Evolutionary conservation across 2,113 vertebrate species (phyloP).

Genomic region (Archocentrus centrarchus): DNA sequence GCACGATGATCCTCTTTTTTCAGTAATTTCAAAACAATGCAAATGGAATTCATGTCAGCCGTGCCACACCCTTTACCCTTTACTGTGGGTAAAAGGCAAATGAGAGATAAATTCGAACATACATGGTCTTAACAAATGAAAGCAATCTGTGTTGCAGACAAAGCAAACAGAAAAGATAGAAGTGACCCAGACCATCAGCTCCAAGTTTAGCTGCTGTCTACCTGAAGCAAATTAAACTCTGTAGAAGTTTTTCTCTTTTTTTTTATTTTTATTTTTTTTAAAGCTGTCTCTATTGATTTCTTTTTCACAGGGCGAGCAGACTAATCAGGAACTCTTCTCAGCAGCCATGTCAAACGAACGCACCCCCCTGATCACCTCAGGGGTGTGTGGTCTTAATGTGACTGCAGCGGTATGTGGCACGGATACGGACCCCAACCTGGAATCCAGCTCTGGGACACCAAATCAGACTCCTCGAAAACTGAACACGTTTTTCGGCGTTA

Average conservation of each 20-base stretch:
- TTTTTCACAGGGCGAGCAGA: conserved; percentile 18
- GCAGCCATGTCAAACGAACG: conserved; percentile 86
- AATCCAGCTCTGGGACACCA: conserved; percentile 7
- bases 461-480: conserved; percentile 79
- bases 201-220: neutral
- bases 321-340: neutral
- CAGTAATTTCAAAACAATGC: neutral
- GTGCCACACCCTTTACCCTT: neutral
- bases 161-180: neutral
- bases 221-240: neutral
- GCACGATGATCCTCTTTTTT: neutral
- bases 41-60: neutral
- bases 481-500: conserved; percentile 91
- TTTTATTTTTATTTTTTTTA: neutral
- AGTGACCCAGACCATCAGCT: neutral
- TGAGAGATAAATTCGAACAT: neutral
- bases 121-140: neutral
- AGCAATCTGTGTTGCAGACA: neutral
- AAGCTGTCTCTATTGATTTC: neutral
- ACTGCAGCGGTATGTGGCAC: conserved; percentile 45
- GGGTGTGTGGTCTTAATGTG: conserved; percentile 72
- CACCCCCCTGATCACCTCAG: conserved; percentile 85
- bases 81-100: neutral
- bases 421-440: conserved; percentile 38
- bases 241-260: neutral